Conservation (phyloP, 2,113 vertebrate genomes). For the Suncus etruscus region DNA sequence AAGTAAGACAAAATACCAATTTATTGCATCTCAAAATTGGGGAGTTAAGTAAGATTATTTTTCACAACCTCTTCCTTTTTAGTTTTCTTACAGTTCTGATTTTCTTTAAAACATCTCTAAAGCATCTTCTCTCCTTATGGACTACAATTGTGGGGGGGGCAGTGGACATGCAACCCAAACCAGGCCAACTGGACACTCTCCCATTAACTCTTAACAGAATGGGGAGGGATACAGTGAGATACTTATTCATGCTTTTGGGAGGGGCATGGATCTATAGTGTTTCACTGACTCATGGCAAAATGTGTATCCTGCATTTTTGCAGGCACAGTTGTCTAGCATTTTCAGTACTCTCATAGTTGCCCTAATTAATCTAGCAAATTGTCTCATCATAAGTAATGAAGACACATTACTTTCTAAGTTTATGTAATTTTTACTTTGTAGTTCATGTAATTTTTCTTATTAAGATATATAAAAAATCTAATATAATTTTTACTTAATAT, state of each 20-base stretch:
- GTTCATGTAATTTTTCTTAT: background rate
- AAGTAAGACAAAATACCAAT: background rate
- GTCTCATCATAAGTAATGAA: background rate
- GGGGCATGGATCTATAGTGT: background rate
- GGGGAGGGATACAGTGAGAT: background rate
- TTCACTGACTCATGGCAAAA: background rate
- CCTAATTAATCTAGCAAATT: background rate
- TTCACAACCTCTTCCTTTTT: background rate
- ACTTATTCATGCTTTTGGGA: background rate
- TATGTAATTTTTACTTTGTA: background rate
- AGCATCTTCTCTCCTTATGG: background rate
- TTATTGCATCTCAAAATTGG: background rate
- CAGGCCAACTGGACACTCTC: background rate
- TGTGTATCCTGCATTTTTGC: background rate
- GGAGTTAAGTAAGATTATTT: background rate
- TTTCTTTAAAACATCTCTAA: background rate
- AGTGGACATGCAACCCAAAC: background rate
- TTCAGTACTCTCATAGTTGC: conserved; percentile 3
- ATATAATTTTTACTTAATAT: conserved; percentile 32
- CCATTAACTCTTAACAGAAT: background rate
- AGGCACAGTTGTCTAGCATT: background rate
- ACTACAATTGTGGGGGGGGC: background rate
- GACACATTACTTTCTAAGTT: background rate
- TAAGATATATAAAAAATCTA: conserved; percentile 11
- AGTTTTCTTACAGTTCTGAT: background rate